Base-by-base conservation (phyloP, 2,797 vertebrate genomes). In the Podarcis lilfordi region DNA sequence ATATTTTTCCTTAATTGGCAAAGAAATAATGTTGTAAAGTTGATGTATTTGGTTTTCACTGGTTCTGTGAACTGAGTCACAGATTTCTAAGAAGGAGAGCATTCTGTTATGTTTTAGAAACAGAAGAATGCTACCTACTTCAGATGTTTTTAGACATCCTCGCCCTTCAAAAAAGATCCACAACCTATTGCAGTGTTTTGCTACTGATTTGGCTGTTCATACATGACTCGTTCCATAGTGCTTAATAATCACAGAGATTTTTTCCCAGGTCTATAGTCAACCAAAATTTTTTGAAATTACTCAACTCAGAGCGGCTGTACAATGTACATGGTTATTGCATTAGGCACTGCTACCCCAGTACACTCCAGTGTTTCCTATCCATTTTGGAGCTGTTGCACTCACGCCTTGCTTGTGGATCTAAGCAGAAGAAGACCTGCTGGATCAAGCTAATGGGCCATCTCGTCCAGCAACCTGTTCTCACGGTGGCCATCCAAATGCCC, bases 21-120 rank as follows among this genome's bases (percentile, higher is more conserved):
- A 29, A 66, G 69, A 88, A 80, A 59, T 79, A 76, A 77, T 29
- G 79, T 71, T 79, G 0, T 19, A 88, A 59, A 89, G 45, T n/a
- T 32, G 45, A 10, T 15, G 50, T 55, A 82, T 85, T 80, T 40
- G 72, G 89, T 88, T 13, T 55, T 82, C 40, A 80, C 25, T 80
- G 27, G 10, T 68, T 84, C n/a, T 7, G 17, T 37, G 80, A 69
- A 72, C 3, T 89, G 35, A 69, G 61, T 86, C 45, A 69, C 21
- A 45, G 10, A 45, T 83, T 45, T 72, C 29, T 61, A 50, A 86
- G 50, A 80, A 80, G 40, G 21, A 50, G 15, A 59, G 19, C 40
- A 71, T 13, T 82, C 17, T 59, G 29, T 64, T 50, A 61, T 59
- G 55, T 89, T 85, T 50, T 40, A 66, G 5, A 50, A 68, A 40